phyloP scores from a whole-genome alignment of 1,140 invertebrate species.

The Anadara kagoshimensis region DNA sequence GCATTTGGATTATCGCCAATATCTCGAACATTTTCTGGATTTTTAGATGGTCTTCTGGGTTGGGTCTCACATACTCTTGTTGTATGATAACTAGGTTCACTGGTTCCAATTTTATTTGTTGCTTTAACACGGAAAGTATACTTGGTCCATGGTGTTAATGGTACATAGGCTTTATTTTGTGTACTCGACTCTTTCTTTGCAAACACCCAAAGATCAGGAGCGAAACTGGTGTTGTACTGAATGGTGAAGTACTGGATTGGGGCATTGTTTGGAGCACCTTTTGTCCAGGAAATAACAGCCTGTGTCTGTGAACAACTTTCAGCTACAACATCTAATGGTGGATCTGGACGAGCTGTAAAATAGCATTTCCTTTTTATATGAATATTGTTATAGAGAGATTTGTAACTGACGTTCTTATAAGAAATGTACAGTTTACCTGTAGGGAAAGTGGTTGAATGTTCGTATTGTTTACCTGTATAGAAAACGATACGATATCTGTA shows the following conservation, averaged over 20 bases:
- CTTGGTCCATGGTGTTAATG: slow-evolving; percentile 87
- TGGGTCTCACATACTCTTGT: slow-evolving; percentile 72
- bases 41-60: slow-evolving; percentile 91
- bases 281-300: slow-evolving; percentile 85
- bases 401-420: too few relatives aligned
- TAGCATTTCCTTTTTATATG: too few relatives aligned
- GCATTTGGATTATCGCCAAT: slow-evolving; percentile 83
- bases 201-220: slow-evolving; percentile 88
- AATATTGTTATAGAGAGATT: too few relatives aligned
- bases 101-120: slow-evolving; percentile 91
- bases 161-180: slow-evolving; percentile 46
- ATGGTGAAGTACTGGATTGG: slow-evolving; percentile 94
- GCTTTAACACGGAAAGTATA: slow-evolving; percentile 97
- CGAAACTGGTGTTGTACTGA: slow-evolving; percentile 95
- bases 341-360: slow-evolving; percentile 96
- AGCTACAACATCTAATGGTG: slow-evolving; percentile 80
- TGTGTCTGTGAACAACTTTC: slow-evolving; percentile 78
- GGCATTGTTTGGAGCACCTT: slow-evolving; percentile 88
- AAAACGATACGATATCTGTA: too few relatives aligned
- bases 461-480: too few relatives aligned
- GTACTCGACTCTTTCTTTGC: slow-evolving; percentile 47
- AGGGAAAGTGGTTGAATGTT: too few relatives aligned
- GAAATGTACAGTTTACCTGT: too few relatives aligned
- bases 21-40: slow-evolving; percentile 95
- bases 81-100: slow-evolving; percentile 61